A percentile compares a stretch with the other conserved stretches of the same genome.
These are phyloP conservation scores for Polydrusus cervinus DNA, from an alignment of 2,888 invertebrate species.

Conservation along the genomic window DNA sequence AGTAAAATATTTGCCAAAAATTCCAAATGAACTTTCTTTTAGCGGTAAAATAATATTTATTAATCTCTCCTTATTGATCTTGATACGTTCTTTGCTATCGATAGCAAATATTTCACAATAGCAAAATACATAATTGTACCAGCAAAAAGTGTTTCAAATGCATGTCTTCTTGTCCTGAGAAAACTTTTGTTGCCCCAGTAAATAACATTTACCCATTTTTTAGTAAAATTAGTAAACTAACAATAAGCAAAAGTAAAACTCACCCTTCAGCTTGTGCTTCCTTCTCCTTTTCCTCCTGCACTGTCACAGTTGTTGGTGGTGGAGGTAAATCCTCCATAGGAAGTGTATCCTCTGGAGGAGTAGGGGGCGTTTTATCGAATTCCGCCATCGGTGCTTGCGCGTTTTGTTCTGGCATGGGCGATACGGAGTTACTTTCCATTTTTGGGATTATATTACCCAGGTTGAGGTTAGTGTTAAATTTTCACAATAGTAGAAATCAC, in stretches of 20 bases:
- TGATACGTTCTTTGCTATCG: too few relatives aligned
- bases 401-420: constrained; percentile 80
- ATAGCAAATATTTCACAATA: too few relatives aligned
- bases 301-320: constrained; percentile 74
- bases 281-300: constrained; percentile 75
- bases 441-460: constrained; percentile 39
- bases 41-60: too few relatives aligned
- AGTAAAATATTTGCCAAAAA: too few relatives aligned
- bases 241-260: constrained; percentile 20
- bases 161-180: too few relatives aligned
- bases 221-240: too few relatives aligned
- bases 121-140: too few relatives aligned
- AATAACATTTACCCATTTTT: too few relatives aligned
- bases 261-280: constrained; percentile 59
- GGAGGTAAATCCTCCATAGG: constrained; percentile 80
- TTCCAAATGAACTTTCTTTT: too few relatives aligned
- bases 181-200: too few relatives aligned
- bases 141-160: too few relatives aligned
- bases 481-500: not conserved
- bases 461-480: constrained; percentile 3
- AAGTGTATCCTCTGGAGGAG: constrained; percentile 73
- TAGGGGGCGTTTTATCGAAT: constrained; percentile 81
- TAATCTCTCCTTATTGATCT: too few relatives aligned
- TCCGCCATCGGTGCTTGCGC: constrained; percentile 81
- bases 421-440: constrained; percentile 82